Base-by-base conservation (phyloP, 2,888 invertebrate genomes). In the Muschampia plurimacula region DNA sequence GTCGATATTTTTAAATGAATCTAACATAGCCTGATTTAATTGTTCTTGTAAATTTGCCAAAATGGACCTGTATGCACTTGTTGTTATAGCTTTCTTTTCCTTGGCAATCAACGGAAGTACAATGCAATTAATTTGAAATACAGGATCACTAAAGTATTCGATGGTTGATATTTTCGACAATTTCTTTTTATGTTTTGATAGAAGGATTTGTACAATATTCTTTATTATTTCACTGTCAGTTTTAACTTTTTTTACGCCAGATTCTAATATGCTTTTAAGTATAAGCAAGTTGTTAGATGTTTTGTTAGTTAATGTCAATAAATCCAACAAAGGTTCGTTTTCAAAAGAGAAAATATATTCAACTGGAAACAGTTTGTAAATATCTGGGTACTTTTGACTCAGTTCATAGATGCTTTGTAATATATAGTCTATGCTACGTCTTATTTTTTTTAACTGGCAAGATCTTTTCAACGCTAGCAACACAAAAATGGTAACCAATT, bases 11-110 rank as follows among this genome's bases (percentile, higher is more conserved):
- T 87, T 90, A 67, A 94, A 92, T 0, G 88, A 86, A 67, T 91
- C 83, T 9, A 93, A 76, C 77, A 94, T 81, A 0, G 83, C 79
- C 67, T 83, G 85, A 72, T 93, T 90, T 63, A 94, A 76, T 77
- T 91, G 89, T 72, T 94, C 93, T 83, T 93, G 93, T 75, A 93
- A 75, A 74, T 90, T 87, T 0, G 93, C 90, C 77, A 94, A 81
- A 72, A 93, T 90, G 0, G 93, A 89, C 77, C 93, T 84, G 49
- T 83, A 88, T 0, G 87, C 87, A 57, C 92, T 89, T 0, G 86
- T 81, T 0, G 91, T 92, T 49, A 92, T 89, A 0, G 85, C 82
- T 79, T 89, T 88, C 74, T 89, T 92, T 74, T 94, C 92, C 80
- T 90, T 93, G 0, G 90, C 88, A 70, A 94, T 89, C 22, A 91